These are phyloP conservation scores for Petrolisthes cinctipes DNA, from an alignment of 2,888 invertebrate genomes.

Conservation along the genomic window DNA sequence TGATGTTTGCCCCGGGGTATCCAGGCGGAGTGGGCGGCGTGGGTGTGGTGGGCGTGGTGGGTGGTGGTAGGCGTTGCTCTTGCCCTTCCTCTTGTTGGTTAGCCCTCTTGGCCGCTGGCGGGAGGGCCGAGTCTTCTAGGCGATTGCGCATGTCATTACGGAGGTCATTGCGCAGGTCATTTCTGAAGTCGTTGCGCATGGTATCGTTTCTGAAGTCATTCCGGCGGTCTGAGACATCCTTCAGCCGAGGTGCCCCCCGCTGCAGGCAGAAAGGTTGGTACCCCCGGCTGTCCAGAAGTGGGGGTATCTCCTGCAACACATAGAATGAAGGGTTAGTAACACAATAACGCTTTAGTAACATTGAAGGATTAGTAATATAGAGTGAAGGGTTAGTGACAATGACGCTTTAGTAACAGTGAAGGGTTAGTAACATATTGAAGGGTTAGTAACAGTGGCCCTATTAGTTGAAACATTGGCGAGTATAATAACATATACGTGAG, in stretches of 20 bases:
- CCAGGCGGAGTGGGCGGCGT: conserved; percentile 42
- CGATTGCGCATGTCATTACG: conserved; percentile 49
- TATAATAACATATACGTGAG: too few species aligned
- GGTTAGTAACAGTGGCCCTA: too few species aligned
- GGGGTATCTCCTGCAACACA: conserved; percentile 28
- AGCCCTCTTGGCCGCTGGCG: conserved; percentile 77
- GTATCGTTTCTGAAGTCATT: conserved; percentile 19
- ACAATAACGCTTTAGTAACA: too few species aligned
- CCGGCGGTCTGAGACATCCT: neutral
- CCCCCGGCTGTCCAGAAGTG: conserved; percentile 41
- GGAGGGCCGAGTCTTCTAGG: conserved; percentile 64
- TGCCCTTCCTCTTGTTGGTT: conserved; percentile 80
- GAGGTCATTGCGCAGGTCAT: conserved; percentile 29
- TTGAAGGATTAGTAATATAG: too few species aligned
- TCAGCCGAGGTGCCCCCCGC: conserved; percentile 28
- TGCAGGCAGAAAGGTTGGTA: conserved; percentile 40
- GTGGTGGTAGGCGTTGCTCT: conserved; percentile 51
- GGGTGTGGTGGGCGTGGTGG: conserved; percentile 73
- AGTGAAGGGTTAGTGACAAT: too few species aligned
- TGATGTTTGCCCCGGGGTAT: conserved; percentile 80
- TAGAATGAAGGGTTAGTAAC: too few species aligned
- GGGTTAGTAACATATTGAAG: too few species aligned
- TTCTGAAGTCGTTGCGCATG: conserved; percentile 37
- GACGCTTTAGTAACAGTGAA: too few species aligned
- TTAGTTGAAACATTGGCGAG: too few species aligned